Percentiles rank a stretch among this genome's conserved stretches.
Evolutionary conservation across 2,888 invertebrate genomes (phyloP).

Genomic region (Danaus chrysippus): DNA sequence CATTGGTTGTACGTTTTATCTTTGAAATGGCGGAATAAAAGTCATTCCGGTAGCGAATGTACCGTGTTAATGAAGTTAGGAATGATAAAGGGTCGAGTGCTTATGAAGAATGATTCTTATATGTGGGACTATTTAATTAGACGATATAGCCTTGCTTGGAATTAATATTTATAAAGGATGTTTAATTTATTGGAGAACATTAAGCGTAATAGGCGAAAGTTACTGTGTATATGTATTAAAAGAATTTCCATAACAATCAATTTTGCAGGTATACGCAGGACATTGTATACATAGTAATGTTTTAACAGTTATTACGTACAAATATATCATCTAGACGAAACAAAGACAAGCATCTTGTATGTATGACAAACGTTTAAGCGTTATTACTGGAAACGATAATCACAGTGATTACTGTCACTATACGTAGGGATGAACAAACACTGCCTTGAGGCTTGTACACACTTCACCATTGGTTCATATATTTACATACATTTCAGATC

Average conservation of each 20-base stretch:
- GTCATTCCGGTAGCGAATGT: slow-evolving; percentile 43
- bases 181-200: background rate
- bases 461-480: background rate
- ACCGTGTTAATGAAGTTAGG: slow-evolving; percentile 63
- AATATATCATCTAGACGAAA: slow-evolving; percentile 14
- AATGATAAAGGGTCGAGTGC: slow-evolving; percentile 31
- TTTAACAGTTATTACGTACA: background rate
- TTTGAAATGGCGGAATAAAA: slow-evolving; percentile 45
- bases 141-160: background rate
- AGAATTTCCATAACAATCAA: background rate
- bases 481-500: background rate
- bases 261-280: background rate
- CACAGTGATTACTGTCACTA: slow-evolving; percentile 26
- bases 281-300: background rate
- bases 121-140: slow-evolving; percentile 7
- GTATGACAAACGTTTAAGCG: slow-evolving; percentile 19
- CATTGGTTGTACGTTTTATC: slow-evolving; percentile 42
- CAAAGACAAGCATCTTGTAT: slow-evolving; percentile 16
- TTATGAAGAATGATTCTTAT: slow-evolving; percentile 15
- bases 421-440: slow-evolving; percentile 18
- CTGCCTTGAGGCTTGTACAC: slow-evolving; percentile 3
- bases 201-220: background rate
- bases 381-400: slow-evolving; percentile 25
- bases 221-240: background rate
- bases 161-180: background rate